Conservation (phyloP, 2,113 vertebrate genomes). For the Dasyurus viverrinus region DNA sequence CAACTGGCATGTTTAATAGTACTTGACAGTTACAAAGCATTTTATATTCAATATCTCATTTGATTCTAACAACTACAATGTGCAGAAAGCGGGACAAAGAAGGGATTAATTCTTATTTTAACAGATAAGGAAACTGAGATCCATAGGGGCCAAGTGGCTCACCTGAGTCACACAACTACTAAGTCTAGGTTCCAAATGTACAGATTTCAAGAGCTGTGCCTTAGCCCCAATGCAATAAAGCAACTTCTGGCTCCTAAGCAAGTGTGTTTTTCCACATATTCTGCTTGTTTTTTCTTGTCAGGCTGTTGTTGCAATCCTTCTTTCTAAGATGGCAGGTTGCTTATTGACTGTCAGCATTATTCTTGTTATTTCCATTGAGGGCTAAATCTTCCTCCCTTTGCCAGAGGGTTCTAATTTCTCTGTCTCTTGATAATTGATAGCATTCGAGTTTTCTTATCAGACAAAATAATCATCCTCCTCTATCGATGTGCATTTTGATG, state of each 20-base stretch:
- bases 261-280: not conserved
- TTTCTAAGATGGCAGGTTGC: not conserved
- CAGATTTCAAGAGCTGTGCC: not conserved
- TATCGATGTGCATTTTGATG: not conserved
- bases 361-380: not conserved
- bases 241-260: not conserved
- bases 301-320: not conserved
- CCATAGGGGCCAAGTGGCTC: not conserved
- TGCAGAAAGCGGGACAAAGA: not conserved
- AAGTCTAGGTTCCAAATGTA: not conserved
- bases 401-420: not conserved
- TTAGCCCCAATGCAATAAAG: not conserved
- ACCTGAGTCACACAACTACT: not conserved
- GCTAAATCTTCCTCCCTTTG: not conserved
- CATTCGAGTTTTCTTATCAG: not conserved
- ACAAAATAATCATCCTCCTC: not conserved
- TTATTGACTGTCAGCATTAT: not conserved
- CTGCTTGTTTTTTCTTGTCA: not conserved
- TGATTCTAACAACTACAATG: not conserved
- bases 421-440: not conserved
- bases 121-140: not conserved
- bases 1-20: not conserved
- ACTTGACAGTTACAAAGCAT: not conserved
- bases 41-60: not conserved
- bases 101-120: not conserved